Evolutionary conservation across 2,113 vertebrate genomes (phyloP).

Genomic region (Cochlearius cochlearius): DNA sequence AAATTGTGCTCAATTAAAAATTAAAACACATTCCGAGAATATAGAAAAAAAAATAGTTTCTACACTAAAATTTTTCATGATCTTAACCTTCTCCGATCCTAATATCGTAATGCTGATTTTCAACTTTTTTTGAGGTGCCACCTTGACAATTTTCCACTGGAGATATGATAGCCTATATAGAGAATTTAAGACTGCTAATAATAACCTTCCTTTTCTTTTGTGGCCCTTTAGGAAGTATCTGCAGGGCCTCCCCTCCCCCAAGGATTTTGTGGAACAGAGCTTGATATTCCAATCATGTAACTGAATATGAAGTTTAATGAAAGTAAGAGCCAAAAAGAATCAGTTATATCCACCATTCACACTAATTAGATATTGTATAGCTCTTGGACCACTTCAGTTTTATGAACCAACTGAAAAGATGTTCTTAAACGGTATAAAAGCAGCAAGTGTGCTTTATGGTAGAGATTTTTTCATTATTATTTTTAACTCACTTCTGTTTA

Average conservation of each 20-base stretch:
- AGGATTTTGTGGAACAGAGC: background rate
- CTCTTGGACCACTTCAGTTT: background rate
- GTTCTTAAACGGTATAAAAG: background rate
- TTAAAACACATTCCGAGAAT: conserved; percentile 1
- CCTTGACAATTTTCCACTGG: background rate
- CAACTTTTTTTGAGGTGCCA: background rate
- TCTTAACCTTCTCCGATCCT: background rate
- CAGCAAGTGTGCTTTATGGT: background rate
- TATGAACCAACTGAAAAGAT: background rate
- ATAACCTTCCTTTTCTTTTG: background rate
- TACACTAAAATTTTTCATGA: background rate
- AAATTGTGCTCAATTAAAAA: conserved; percentile 53
- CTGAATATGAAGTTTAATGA: background rate
- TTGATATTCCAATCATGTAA: background rate
- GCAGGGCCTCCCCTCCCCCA: background rate
- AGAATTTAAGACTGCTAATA: background rate
- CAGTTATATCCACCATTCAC: background rate
- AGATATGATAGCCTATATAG: background rate
- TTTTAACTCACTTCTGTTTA: conserved; percentile 21
- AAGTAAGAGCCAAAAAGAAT: background rate
- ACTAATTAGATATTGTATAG: background rate
- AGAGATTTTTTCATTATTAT: background rate
- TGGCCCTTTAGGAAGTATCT: background rate
- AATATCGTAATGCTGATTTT: background rate
- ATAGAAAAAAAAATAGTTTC: background rate